phyloP scores from a whole-genome alignment of 2,113 vertebrate species.

The Manacus vitellinus region DNA sequence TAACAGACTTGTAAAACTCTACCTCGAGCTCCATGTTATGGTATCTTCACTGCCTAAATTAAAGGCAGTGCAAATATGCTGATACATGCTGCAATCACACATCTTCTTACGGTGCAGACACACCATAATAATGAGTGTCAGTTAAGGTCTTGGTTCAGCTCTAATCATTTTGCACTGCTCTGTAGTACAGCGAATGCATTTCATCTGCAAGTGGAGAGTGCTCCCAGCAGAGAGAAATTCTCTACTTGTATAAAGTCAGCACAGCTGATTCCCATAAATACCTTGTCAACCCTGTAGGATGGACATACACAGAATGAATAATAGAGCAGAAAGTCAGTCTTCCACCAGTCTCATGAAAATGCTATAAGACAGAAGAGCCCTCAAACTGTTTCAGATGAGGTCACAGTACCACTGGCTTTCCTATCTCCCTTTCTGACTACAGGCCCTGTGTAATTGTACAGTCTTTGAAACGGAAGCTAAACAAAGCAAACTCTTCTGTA shows the following conservation, averaged over 20 bases:
- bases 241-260: not conserved
- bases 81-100: slow-evolving; percentile 40
- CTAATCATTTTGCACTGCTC: slow-evolving; percentile 45
- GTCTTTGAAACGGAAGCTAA: not conserved
- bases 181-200: not conserved
- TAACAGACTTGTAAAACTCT: not conserved
- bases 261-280: slow-evolving; percentile 26
- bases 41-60: not conserved
- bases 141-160: slow-evolving; percentile 33
- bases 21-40: not conserved
- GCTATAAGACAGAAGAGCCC: not conserved
- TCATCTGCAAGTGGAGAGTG: slow-evolving; percentile 25
- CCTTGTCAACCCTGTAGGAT: slow-evolving; percentile 33
- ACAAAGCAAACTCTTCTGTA: not conserved
- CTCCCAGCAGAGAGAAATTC: slow-evolving; percentile 40
- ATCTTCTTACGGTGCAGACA: not conserved
- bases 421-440: not conserved
- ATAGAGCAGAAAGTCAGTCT: not conserved
- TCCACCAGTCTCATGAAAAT: slow-evolving; percentile 8
- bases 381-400: slow-evolving; percentile 41
- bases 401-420: not conserved
- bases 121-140: slow-evolving; percentile 41
- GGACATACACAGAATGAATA: slow-evolving; percentile 6
- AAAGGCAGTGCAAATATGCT: slow-evolving; percentile 23
- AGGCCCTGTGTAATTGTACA: not conserved